A percentile compares a stretch with the other conserved stretches of the same genome.
Evolutionary conservation across 2,888 invertebrate species (phyloP).

Genomic region (Aspidiotus destructor): DNA sequence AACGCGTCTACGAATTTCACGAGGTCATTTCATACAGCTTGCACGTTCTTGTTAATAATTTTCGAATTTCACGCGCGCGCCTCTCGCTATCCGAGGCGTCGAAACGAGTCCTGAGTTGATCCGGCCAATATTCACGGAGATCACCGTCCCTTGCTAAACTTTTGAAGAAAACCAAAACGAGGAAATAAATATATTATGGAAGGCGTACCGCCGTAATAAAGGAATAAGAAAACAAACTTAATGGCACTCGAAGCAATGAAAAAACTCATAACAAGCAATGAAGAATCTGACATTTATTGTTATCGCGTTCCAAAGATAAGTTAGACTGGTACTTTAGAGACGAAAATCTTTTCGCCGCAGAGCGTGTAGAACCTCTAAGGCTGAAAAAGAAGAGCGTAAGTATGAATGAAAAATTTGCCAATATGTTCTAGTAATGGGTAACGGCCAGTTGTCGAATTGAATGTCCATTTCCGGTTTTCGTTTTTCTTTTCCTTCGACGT

Average conservation of each 20-base stretch:
- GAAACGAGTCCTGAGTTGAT: too few species aligned
- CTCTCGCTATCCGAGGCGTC: too few species aligned
- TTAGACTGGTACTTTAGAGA: neutral
- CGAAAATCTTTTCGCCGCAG: conserved; percentile 1
- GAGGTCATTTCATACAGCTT: too few species aligned
- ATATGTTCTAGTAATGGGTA: too few species aligned
- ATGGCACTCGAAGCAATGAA: conserved; percentile 29
- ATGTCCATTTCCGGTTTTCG: too few species aligned
- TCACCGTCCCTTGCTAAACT: neutral
- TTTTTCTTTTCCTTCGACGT: too few species aligned
- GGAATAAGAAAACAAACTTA: conserved; percentile 27
- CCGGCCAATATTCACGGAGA: too few species aligned
- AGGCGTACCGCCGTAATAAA: conserved; percentile 22
- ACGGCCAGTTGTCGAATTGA: too few species aligned
- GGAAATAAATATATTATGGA: conserved; percentile 23
- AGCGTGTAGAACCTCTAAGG: neutral
- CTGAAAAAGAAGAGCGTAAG: neutral
- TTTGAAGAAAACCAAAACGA: conserved; percentile 8
- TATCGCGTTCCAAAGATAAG: conserved; percentile 10
- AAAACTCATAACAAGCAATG: conserved; percentile 26
- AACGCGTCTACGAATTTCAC: too few species aligned
- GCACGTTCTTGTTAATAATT: too few species aligned
- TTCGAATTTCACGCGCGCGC: too few species aligned
- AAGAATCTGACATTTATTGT: conserved; percentile 27
- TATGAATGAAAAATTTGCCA: too few species aligned